Base-by-base conservation (phyloP, 2,888 invertebrate genomes). In the Plebejus melissa region DNA sequence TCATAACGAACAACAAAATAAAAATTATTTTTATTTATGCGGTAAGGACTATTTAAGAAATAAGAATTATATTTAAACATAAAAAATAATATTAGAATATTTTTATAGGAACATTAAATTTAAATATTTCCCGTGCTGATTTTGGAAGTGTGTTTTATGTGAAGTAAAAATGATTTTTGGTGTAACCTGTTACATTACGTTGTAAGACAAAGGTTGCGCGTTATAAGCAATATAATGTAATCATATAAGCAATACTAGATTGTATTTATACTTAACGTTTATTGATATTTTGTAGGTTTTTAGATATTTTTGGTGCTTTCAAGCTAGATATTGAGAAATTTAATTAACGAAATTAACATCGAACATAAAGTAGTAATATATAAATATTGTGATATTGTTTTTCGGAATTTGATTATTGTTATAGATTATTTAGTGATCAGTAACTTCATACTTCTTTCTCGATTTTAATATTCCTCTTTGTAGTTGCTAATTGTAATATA, bases 151-250 rank as follows among this genome's bases (percentile, higher is more conserved):
- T 16, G 11, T 65, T 32, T 32, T 5, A 65, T 11, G 28, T 60
- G 28, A 65, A 65, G 22, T 32, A 36, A 46, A 71, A 46, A 46
- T 41, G 70, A 71, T 71, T 71, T 50, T 46, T 71, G 60, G 36
- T n/a, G 36, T 70, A 22, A 57, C 70, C 70, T 54, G 70, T 75
- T 38, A 38, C 57, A 54, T 70, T 38, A 69, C 4, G 22, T 22
- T 9, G 36, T 54, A 69, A 82, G 86, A 87, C 87, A 86, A 88
- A 82, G 88, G 88, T 88, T 84, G 88, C 90, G 91, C 89, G 87
- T 87, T 78, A 82, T 83, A 92, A 93, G 93, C 93, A 93, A 93
- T 93, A 93, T 90, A 80, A 88, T 82, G 89, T 89, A 90, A 93
- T 87, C 85, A 80, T 80, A 89, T 89, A 90, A 93, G 93, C 92